Base-by-base conservation (phyloP, 2,797 vertebrate genomes). In the Xerus rutilus region DNA sequence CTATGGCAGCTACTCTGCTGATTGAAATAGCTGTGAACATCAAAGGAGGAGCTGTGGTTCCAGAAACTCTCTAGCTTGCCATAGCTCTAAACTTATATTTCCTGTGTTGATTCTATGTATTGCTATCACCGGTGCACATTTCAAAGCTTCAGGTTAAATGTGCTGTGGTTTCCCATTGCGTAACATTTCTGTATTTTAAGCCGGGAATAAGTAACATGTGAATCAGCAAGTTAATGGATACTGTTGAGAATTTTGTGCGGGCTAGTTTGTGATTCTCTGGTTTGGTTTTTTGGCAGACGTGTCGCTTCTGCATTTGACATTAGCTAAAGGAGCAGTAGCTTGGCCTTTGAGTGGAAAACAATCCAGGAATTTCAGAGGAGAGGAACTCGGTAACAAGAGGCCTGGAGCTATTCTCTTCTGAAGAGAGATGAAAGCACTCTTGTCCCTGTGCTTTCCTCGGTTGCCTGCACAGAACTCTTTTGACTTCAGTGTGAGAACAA, bases 91-190 rank as follows among this genome's bases (percentile, higher is more conserved):
- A 94, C 93, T 92, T 93, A 20, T 43, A 85, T 88, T 94, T 96
- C 95, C 93, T 89, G 65, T 94, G 87, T 93, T 96, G 89, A 97
- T 69, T 86, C 54, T 82, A 57, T 59, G 43, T 64, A 59, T 59
- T 57, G 89, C 89, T 97, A 83, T 94, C 85, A 76, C 79, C 0
- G 9, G 91, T 87, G 65, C 85, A 81, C 74, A 89, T 96, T 95
- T 96, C 91, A 97, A 97, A 96, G 96, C 77, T 96, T 90, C 94
- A 97, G 93, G 89, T 97, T 97, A 86, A 97, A 94, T 76, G 65
- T 45, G 28, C 21, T 87, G 43, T 79, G 81, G 93, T 92, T 96
- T 97, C 76, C 87, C 69, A 83, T 89, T 95, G 94, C 77, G 72
- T 67, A 95, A 81, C 39, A 11, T 52, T 57, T 93, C 92, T 65